Conservation (phyloP, 2,113 vertebrate species). For the Oreocharis arfaki region DNA sequence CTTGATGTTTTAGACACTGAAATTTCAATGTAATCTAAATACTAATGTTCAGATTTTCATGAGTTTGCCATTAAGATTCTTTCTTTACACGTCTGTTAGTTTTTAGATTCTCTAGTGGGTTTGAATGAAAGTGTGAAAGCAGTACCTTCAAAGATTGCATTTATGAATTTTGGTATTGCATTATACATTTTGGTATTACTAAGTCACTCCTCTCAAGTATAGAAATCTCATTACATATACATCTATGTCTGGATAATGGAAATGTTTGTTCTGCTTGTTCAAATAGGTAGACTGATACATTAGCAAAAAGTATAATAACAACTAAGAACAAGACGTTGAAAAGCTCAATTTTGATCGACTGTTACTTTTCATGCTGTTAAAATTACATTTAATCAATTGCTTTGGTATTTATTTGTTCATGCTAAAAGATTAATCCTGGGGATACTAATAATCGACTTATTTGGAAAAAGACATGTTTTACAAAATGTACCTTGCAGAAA, state of each 20-base stretch:
- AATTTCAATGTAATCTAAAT: not conserved
- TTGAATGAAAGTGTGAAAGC: not conserved
- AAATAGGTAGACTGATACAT: not conserved
- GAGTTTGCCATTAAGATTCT: not conserved
- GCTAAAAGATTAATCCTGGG: not conserved
- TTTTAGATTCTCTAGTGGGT: not conserved
- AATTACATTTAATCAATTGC: not conserved
- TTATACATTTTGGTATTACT: not conserved
- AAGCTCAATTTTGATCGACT: not conserved
- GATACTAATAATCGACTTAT: not conserved
- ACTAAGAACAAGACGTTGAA: not conserved
- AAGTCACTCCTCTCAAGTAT: not conserved
- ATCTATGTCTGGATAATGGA: not conserved
- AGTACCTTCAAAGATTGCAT: not conserved
- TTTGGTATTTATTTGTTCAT: not conserved
- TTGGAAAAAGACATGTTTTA: not conserved
- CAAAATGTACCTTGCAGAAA: not conserved
- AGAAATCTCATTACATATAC: not conserved
- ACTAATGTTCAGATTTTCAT: not conserved
- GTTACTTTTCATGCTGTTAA: slow-evolving; percentile 18
- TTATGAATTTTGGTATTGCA: not conserved
- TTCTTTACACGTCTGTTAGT: not conserved
- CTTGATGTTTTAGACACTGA: not conserved
- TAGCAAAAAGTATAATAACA: not conserved
- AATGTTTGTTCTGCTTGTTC: not conserved